Evolutionary conservation across 2,888 invertebrate genomes (phyloP), one percentile per base, ranked within the genome.

Genomic region (Sisyra terminalis): DNA sequence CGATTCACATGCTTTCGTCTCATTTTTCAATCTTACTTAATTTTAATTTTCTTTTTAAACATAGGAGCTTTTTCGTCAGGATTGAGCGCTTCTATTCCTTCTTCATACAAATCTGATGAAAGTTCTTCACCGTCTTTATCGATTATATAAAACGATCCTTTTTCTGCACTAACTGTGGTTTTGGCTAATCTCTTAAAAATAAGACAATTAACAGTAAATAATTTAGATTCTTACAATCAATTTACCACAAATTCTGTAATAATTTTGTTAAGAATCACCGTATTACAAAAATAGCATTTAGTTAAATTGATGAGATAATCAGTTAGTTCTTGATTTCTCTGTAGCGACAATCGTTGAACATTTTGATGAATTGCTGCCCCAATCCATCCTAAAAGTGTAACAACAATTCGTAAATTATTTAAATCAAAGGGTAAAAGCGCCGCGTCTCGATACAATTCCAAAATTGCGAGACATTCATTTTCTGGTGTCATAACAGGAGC

Each of bases 401-500:
- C 54, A 2, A 56, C 53, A 24, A 60, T 55, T 49, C 58, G 59
- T 37, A 62, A 47, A 44, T 63, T 59, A 2, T 58, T 53, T 49
- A 55, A 55, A 30, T 46, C 48, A 45, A 60, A 64, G 2, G 54
- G 50, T 3, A 46, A 43, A 44, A 55, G 52, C 3, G 52, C 49
- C 3, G 56, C 49, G 39, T 69, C 68, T 47, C 70, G 58, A 49
- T 67, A 73, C 39, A 75, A 53, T 52, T 75, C 75, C 1, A 75
- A 57, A 0, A 75, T 70, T 2, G 73, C 74, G 44, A 69, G 67
- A 49, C 71, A 71, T 1, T 68, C 67, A 0, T 70, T 69, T 42
- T 71, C 69, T 0, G 72, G 70, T 29, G 70, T 70, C 2, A 73
- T 62, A 1, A 76, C 61, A 2, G 76, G 76, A 54, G 74, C 67